Conservation (phyloP, 2,113 vertebrate species). For the Pontoporia blainvillei region DNA sequence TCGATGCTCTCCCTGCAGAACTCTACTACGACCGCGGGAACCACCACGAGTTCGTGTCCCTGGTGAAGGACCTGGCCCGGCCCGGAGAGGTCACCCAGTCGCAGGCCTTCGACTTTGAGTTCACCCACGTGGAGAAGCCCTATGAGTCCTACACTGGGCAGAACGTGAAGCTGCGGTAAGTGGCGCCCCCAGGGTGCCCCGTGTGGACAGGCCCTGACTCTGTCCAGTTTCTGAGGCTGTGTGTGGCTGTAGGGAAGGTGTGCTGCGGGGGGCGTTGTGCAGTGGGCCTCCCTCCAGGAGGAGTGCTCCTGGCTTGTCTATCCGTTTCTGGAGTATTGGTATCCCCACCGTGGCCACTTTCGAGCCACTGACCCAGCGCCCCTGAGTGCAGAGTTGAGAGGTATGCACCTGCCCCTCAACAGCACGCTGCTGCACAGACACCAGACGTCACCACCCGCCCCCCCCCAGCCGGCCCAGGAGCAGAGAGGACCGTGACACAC, state of each 20-base stretch:
- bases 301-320: neutral
- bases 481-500: neutral
- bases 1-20: conserved; percentile 78
- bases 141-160: conserved; percentile 98
- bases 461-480: neutral
- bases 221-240: neutral
- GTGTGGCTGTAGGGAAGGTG: neutral
- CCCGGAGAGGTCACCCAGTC: conserved; percentile 96
- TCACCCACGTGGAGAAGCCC: conserved; percentile 98
- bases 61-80: conserved; percentile 96
- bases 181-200: neutral
- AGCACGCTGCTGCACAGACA: too few species aligned
- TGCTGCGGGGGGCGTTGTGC: too few species aligned
- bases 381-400: neutral
- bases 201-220: accelerated
- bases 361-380: too few species aligned
- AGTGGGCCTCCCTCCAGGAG: neutral
- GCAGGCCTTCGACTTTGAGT: conserved; percentile 97
- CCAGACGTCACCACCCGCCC: too few species aligned
- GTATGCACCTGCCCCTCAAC: neutral
- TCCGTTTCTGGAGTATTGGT: accelerated
- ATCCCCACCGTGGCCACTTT: neutral
- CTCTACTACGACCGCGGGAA: conserved; percentile 98
- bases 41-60: conserved; percentile 97
- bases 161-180: conserved; percentile 96